Evolutionary conservation across 2,113 vertebrate species (phyloP), one percentile per base, ranked within the genome.

Genomic region (Natator depressus): DNA sequence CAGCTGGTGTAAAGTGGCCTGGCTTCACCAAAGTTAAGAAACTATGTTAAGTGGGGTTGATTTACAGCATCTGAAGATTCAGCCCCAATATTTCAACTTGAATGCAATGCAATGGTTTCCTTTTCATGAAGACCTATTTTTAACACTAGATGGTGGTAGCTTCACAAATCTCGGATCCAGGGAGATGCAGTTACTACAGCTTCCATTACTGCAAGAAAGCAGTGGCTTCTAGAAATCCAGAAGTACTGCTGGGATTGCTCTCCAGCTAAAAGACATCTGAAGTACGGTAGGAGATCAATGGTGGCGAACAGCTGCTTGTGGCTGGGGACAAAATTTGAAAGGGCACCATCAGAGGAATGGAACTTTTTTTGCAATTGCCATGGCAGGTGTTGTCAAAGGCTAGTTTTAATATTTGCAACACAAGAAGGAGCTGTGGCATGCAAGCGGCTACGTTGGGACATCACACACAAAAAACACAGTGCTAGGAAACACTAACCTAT

Each of bases 401-500:
- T 50, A 69, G 62, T 69, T 69, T 35, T n/a, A 57, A 27, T 57
- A 57, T 35, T 31, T 69, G 62, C 35, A 69, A 35, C 13, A n/a
- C 62, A 69, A 69, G 62, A 69, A 69, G 29, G 62, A n/a, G 29
- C 62, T 69, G 62, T 69, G 35, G 62, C 29, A 31, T n/a, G 24
- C 25, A 27, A 27, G 55, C 25, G 10, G 55, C 55, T 19, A n/a
- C 5, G 13, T 7, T 69, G 62, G 62, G 22, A 69, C 62, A 69
- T n/a, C 31, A n/a, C 8, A 11, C 55, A 10, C 25, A 5, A 4
- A 57, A 57, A 27, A 16, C 2, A 31, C 31, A 35, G 31, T 31
- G 62, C 7, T 35, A 0, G 69, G 29, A 27, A 8, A 42, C 16
- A 0, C 6, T 5, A 42, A 65, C 27, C 6, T 13, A 2, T 8